phyloP scores from a whole-genome alignment of 2,888 invertebrate genomes.

The Alentia gelatinosa region DNA sequence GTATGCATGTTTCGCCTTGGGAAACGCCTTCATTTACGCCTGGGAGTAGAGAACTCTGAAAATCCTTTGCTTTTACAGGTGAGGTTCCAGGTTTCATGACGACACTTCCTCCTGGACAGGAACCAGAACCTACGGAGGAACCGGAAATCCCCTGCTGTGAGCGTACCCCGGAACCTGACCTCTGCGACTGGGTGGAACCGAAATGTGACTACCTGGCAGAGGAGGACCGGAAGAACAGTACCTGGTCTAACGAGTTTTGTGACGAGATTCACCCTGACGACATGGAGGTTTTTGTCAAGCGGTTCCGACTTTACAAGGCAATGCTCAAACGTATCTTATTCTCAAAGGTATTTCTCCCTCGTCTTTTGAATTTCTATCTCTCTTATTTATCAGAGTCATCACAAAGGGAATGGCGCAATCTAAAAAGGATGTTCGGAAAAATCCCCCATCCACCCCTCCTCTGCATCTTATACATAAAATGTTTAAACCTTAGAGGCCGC shows the following conservation, averaged over 20 bases:
- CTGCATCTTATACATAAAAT: no score
- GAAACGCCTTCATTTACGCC: no score
- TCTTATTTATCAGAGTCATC: no score
- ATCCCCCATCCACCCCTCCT: no score
- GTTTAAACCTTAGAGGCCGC: no score
- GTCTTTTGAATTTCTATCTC: no score
- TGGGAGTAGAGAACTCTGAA: no score
- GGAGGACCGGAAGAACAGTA: constrained; percentile 56
- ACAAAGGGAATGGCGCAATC: no score
- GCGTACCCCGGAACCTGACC: constrained; percentile 48
- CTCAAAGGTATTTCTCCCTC: no score
- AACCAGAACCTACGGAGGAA: constrained; percentile 54
- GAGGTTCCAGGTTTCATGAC: constrained; percentile 13
- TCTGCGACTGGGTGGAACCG: constrained; percentile 64
- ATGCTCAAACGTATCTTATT: constrained; percentile 55
- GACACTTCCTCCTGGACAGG: constrained; percentile 10
- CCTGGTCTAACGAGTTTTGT: constrained; percentile 63
- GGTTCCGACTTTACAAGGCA: constrained; percentile 59
- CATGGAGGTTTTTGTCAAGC: constrained; percentile 53
- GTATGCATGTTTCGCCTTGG: no score
- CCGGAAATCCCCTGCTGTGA: constrained; percentile 61
- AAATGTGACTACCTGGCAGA: constrained; percentile 46
- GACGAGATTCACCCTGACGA: constrained; percentile 65
- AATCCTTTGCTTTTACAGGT: neutral
- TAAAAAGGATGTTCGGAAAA: no score